Evolutionary conservation across 2,797 vertebrate species (phyloP).

Genomic region (Melopsittacus undulatus): DNA sequence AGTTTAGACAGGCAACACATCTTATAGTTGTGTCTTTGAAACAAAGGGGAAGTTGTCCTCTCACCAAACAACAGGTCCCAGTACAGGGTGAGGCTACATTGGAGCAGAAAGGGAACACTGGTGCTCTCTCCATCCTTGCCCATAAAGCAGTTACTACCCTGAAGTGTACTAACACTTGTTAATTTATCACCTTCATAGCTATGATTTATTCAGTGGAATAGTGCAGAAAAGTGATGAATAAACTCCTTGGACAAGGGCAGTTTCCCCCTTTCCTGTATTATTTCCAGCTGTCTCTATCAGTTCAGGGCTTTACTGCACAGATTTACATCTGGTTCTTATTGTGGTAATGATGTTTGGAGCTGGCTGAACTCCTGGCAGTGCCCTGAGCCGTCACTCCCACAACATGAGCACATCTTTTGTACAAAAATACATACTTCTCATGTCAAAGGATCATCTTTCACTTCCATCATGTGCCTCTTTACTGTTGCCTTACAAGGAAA

Average conservation of each 20-base stretch:
- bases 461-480: background rate
- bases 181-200: background rate
- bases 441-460: constrained; percentile 23
- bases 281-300: constrained; percentile 13
- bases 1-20: background rate
- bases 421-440: background rate
- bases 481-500: constrained; percentile 36
- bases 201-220: background rate
- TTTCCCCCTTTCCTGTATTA: background rate
- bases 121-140: background rate
- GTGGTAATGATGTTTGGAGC: background rate
- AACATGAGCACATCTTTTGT: background rate
- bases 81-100: background rate
- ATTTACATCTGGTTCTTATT: constrained; percentile 49
- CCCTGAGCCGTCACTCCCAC: constrained; percentile 16
- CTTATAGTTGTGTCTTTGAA: background rate
- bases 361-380: constrained; percentile 2
- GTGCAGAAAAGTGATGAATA: background rate
- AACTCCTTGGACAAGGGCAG: background rate
- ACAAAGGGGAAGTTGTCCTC: background rate
- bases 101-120: background rate
- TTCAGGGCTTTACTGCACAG: background rate
- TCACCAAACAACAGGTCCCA: background rate
- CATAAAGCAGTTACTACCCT: background rate
- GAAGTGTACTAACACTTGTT: background rate